Conservation (phyloP, 2,888 invertebrate genomes). For the Amorpha juglandis region DNA sequence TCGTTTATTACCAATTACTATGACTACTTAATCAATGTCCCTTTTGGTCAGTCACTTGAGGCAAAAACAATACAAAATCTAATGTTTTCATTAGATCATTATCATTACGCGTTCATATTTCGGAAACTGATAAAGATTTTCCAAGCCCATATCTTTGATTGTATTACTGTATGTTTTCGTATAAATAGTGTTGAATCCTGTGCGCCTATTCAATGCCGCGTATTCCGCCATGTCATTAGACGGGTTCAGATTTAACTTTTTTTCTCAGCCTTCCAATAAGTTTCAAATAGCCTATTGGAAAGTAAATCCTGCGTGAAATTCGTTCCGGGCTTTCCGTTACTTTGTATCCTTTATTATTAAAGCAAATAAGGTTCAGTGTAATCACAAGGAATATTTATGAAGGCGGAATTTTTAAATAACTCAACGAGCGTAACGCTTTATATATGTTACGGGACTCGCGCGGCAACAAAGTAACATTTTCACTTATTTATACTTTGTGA, state of each 20-base stretch:
- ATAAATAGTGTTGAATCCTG: neutral
- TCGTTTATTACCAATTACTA: too few species aligned
- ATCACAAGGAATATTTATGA: conserved; percentile 21
- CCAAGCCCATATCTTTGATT: too few species aligned
- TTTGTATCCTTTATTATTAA: conserved; percentile 31
- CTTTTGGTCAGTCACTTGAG: too few species aligned
- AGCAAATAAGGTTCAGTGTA: conserved; percentile 22
- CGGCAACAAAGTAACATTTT: conserved; percentile 1
- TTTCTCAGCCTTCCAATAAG: conserved; percentile 39
- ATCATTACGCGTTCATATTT: too few species aligned
- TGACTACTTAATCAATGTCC: too few species aligned
- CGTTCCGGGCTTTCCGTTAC: conserved; percentile 29
- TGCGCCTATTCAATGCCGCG: neutral
- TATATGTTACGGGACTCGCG: neutral
- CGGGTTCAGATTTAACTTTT: conserved; percentile 27
- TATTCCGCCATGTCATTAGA: conserved; percentile 46
- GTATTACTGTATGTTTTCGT: neutral
- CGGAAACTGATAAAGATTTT: too few species aligned
- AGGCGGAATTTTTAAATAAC: conserved; percentile 17
- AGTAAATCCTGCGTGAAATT: conserved; percentile 41
- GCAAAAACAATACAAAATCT: too few species aligned
- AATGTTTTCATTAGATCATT: neutral
- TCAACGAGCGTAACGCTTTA: conserved; percentile 12
- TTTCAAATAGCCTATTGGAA: conserved; percentile 39
- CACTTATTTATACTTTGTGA: neutral